phyloP scores from a whole-genome alignment of 1,140 invertebrate genomes.

The Augochlora pura region DNA sequence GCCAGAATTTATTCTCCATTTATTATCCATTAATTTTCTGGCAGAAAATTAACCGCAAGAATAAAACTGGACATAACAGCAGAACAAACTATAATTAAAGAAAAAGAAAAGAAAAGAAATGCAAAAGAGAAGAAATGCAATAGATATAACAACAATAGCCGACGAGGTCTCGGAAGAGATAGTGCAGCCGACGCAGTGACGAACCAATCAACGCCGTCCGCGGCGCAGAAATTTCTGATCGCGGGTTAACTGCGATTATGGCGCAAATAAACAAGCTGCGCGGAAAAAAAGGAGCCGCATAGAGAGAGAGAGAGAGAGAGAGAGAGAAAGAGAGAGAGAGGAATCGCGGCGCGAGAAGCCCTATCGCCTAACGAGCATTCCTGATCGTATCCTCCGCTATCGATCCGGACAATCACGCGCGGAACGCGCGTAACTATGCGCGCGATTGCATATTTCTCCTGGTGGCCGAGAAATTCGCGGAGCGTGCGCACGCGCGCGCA shows the following conservation, averaged over 20 bases:
- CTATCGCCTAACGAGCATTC: constrained; percentile 55
- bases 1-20: too few species aligned
- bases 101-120: too few species aligned
- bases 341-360: not conserved
- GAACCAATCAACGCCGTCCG: not conserved
- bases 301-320: too few species aligned
- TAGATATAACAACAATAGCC: too few species aligned
- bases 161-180: too few species aligned
- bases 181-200: not conserved
- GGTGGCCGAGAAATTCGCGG: constrained; percentile 20
- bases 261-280: not conserved
- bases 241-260: constrained; percentile 3
- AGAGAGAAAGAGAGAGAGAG: too few species aligned
- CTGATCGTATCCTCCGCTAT: constrained; percentile 58
- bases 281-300: not conserved
- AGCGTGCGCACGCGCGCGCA: not conserved
- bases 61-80: too few species aligned
- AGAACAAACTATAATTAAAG: too few species aligned
- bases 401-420: constrained; percentile 55
- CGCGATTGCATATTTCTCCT: constrained; percentile 38
- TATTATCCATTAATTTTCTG: too few species aligned
- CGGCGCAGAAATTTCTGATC: not conserved
- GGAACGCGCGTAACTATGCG: constrained; percentile 33
- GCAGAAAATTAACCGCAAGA: too few species aligned
- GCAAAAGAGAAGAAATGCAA: too few species aligned